Percentiles rank a stretch among this genome's conserved stretches.
Conservation (phyloP, 2,113 vertebrate species). For the Hydrolagus affinis region DNA sequence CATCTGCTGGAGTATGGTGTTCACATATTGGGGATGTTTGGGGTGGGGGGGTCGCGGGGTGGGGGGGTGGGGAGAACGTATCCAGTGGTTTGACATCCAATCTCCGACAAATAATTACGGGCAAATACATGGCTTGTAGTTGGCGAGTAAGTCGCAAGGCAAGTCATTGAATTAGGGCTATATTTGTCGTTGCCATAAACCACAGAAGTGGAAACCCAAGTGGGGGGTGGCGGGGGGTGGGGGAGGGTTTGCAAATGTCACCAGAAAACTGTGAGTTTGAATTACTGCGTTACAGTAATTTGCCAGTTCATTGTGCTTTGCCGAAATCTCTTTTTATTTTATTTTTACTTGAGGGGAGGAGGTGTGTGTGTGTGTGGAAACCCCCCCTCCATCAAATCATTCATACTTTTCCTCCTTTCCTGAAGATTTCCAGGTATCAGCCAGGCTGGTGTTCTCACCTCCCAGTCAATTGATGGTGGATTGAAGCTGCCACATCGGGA, state of each 20-base stretch:
- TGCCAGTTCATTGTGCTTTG: not conserved
- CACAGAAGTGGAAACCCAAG: not conserved
- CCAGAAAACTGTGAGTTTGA: slow-evolving; percentile 13
- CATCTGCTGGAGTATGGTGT: not conserved
- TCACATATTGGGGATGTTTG: not conserved
- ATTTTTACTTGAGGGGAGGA: too few relatives aligned
- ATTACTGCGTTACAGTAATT: not conserved
- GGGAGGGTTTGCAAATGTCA: slow-evolving; percentile 24
- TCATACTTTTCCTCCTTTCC: not conserved
- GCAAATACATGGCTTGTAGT: slow-evolving; percentile 13
- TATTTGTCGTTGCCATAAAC: not conserved
- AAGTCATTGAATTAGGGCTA: slow-evolving; percentile 13
- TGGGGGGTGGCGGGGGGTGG: too few relatives aligned
- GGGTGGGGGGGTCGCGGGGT: too few relatives aligned
- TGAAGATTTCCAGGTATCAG: too few relatives aligned
- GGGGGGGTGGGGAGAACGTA: too few relatives aligned
- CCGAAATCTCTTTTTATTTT: not conserved
- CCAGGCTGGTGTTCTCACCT: too few relatives aligned
- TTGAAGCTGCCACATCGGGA: too few relatives aligned
- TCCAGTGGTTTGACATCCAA: not conserved
- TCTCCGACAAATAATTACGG: not conserved
- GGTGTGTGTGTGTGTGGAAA: too few relatives aligned
- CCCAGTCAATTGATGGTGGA: too few relatives aligned
- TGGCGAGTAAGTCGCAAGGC: not conserved
- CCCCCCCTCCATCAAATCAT: not conserved